Evolutionary conservation across 2,888 invertebrate species (phyloP).

Genomic region (Drosophila yooni): DNA sequence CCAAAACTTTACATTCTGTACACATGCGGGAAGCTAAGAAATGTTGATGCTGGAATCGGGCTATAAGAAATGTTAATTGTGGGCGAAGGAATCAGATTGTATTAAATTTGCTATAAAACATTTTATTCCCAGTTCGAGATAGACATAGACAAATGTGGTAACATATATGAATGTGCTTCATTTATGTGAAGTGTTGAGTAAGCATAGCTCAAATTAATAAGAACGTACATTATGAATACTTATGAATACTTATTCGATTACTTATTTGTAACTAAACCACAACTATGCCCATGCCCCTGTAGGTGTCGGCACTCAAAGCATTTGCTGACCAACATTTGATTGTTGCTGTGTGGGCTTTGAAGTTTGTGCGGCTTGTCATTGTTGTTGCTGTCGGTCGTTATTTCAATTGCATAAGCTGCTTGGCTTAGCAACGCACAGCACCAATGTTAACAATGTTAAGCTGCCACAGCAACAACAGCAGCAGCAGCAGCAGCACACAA

Average conservation of each 20-base stretch:
- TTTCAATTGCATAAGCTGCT: constrained; percentile 51
- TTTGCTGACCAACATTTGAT: not conserved
- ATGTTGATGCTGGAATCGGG: not conserved
- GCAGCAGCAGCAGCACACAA: constrained; percentile 9
- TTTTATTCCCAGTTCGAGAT: not conserved
- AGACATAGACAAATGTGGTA: not conserved
- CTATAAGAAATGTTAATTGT: not conserved
- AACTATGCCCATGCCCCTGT: not conserved
- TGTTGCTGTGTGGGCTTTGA: constrained; percentile 35
- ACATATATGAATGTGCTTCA: not conserved
- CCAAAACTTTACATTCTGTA: not conserved
- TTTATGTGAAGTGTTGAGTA: not conserved
- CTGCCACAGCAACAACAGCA: constrained; percentile 10
- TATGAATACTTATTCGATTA: too few relatives aligned
- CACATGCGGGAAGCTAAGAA: not conserved
- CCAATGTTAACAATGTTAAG: constrained; percentile 14
- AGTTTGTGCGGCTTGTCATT: constrained; percentile 37
- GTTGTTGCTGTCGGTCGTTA: not conserved
- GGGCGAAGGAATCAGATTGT: not conserved
- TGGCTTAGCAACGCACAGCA: constrained; percentile 34
- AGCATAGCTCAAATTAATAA: not conserved
- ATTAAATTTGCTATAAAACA: not conserved
- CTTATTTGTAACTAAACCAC: constrained; percentile 3
- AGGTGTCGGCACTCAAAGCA: constrained; percentile 3
- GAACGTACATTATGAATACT: not conserved